These are phyloP conservation scores for Mylabris sibirica DNA, from an alignment of 2,888 invertebrate genomes.

Conservation along the genomic window DNA sequence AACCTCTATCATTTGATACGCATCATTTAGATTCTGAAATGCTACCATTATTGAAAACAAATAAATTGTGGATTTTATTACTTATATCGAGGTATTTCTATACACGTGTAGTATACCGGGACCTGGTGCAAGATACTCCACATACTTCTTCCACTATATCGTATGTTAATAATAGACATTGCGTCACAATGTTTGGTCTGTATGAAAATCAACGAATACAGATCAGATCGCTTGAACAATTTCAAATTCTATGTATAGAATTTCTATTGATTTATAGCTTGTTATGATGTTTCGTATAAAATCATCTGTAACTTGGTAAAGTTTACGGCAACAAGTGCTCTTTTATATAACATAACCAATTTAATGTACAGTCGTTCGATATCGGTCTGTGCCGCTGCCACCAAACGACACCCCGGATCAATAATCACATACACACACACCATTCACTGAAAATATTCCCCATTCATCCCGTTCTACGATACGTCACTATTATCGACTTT, in stretches of 20 bases:
- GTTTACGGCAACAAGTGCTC: slow-evolving; percentile 45
- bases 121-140: slow-evolving; percentile 31
- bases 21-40: neutral
- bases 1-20: slow-evolving; percentile 4
- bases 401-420: slow-evolving; percentile 47
- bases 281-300: neutral
- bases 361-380: slow-evolving; percentile 41
- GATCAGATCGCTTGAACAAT: slow-evolving; percentile 38
- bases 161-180: slow-evolving; percentile 50
- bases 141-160: neutral
- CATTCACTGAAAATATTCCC: slow-evolving; percentile 46
- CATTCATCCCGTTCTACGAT: slow-evolving; percentile 34
- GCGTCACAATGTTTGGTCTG: slow-evolving; percentile 56
- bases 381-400: slow-evolving; percentile 41
- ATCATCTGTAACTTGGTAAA: neutral
- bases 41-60: neutral
- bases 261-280: slow-evolving; percentile 2
- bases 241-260: slow-evolving; percentile 15
- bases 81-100: slow-evolving; percentile 22
- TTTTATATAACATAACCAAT: slow-evolving; percentile 17
- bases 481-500: slow-evolving; percentile 25
- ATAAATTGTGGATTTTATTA: neutral
- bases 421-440: slow-evolving; percentile 41
- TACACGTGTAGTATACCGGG: slow-evolving; percentile 41
- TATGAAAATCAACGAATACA: slow-evolving; percentile 42